Base-by-base conservation (phyloP, 2,113 vertebrate species). In the Jacana jacana region DNA sequence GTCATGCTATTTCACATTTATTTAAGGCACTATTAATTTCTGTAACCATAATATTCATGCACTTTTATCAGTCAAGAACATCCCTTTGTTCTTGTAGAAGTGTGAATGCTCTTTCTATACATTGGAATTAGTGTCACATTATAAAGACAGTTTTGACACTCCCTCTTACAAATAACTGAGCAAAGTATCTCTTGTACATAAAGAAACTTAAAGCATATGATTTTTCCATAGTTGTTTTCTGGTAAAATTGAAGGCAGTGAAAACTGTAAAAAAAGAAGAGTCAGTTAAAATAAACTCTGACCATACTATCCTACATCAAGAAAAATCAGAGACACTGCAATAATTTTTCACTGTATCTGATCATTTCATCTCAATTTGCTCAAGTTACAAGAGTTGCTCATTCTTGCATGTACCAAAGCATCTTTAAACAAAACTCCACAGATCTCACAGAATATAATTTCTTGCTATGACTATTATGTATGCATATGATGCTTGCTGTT, bases 51-150 rank as follows among this genome's bases (percentile, higher is more conserved):
- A 88, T 83, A 70, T 55, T n/a, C 23, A 13, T 40, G 33, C 30
- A 86, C 51, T 88, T 93, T 75, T 92, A 65, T 89, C 83, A 71
- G 78, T 58, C 40, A 94, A 96, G 69, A 95, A 51, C 75, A 92
- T 79, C 51, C 72, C 73, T 92, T 95, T 83, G n/a, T 87, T 90
- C 85, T 96, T 92, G 44, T n/a, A 71, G 79, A 61, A 91, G 52
- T 37, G 49, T 44, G 92, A 84, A 48, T 96, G 91, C 48, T 83
- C 63, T 68, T 93, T 96, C 88, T 39, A 10, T 33, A 86, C 58
- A 48, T 16, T 83, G 9, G 68, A 86, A 86, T 93, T 96, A 76
- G 28, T 76, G 57, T 80, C 77, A 64, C 24, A 61, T 91, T 55
- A n/a, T 73, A 83, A 86, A 75, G 64, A 48, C 30, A 81, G 60